Base-by-base conservation (phyloP, 2,113 vertebrate species). In the Oncorhynchus keta region DNA sequence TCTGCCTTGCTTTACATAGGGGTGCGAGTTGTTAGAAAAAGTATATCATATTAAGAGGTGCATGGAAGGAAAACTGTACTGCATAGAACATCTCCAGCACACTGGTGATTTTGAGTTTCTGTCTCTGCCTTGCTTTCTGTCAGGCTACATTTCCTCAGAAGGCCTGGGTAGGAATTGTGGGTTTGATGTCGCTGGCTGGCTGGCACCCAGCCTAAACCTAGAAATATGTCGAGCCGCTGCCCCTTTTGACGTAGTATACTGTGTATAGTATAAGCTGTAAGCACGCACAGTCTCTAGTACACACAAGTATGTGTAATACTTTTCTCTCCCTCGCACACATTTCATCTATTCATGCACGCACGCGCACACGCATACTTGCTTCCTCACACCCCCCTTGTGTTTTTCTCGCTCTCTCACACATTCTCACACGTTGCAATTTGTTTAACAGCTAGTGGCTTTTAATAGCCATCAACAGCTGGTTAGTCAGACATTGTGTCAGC, bases 401-500 rank as follows among this genome's bases (percentile, higher is more conserved):
- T 68, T 45, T n/a, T 12, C 22, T 28, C 18, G 5, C 55, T 18
- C 39, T 66, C 2, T 1, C 18, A 9, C 66, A 39, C 18, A 68
- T 30, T 18, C 30, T 18, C n/a, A 24, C 59, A 62, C 59, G 2
- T 62, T 16, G n/a, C 55, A 16, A 3, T 16, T 67, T 18, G 12
- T 14, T 9, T 32, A 67, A 30, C 65, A 48, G 61, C 72, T 35
- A 74, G 45, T 20, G 22, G 72, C 72, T 74, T 74, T 74, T 74
- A 65, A 48, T 74, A 74, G 61, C 64, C 72, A 39, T 61, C 62
- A 66, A 67, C 73, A 18, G 73, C 62, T 75, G 73, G 4, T 51
- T 76, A 13, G 26, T 73, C 35, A 45, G 32, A 57, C 11, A 20
- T 49, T 35, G 4, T 51, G 35, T 14, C 13, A 71, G 11, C 76